Evolutionary conservation across 1,140 invertebrate species (phyloP).

Genomic region (Penaeus japonicus): DNA sequence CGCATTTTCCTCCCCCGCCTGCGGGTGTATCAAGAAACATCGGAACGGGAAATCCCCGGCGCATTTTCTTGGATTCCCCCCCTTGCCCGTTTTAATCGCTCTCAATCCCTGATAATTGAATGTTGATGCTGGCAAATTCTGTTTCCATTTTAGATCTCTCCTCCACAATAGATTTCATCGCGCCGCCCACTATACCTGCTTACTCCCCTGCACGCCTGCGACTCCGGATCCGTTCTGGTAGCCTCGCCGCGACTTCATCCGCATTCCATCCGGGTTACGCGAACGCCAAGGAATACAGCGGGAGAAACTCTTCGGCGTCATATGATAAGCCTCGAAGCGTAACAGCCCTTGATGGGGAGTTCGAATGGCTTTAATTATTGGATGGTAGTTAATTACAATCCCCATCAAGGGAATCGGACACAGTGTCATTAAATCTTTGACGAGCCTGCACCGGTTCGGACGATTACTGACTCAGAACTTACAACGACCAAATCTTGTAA

Average conservation of each 20-base stretch:
- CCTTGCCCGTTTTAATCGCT: slow-evolving; percentile 46
- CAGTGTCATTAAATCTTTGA: slow-evolving; percentile 56
- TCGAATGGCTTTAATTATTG: slow-evolving; percentile 35
- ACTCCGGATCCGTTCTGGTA: slow-evolving; percentile 15
- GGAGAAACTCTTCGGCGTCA: too few relatives aligned
- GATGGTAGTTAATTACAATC: slow-evolving; percentile 53
- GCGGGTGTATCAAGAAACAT: slow-evolving; percentile 4
- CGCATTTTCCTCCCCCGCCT: background rate
- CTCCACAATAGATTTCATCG: slow-evolving; percentile 32
- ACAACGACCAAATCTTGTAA: slow-evolving; percentile 51
- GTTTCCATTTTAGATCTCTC: slow-evolving; percentile 51
- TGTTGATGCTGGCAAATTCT: slow-evolving; percentile 56
- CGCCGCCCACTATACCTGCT: slow-evolving; percentile 38
- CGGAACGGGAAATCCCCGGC: slow-evolving; percentile 31
- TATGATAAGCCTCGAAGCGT: too few relatives aligned
- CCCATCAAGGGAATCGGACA: slow-evolving; percentile 51
- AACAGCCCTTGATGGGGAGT: background rate
- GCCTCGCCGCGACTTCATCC: background rate
- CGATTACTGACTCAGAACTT: slow-evolving; percentile 54
- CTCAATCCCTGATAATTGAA: slow-evolving; percentile 52
- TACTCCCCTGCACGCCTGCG: slow-evolving; percentile 21
- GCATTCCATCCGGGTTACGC: too few relatives aligned
- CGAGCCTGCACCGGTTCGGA: slow-evolving; percentile 47
- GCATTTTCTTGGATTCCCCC: slow-evolving; percentile 51
- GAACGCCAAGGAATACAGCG: too few relatives aligned